Base-by-base conservation (phyloP, 2,888 invertebrate species). In the Nemoura dubitans region DNA sequence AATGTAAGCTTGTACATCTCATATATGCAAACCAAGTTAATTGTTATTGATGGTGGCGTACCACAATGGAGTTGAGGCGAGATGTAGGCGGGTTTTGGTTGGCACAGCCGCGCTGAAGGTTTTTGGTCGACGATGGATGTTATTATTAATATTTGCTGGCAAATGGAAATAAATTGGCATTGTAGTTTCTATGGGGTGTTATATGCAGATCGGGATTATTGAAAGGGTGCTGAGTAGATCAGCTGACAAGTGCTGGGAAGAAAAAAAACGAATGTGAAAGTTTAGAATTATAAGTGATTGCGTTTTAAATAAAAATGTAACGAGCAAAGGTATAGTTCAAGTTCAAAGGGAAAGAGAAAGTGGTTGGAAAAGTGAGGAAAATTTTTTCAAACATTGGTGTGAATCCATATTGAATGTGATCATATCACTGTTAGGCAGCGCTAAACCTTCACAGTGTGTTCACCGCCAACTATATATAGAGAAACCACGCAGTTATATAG, bases 111-210 rank as follows among this genome's bases (percentile, higher is more conserved):
- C 26, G 27, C 80, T 26, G 5, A 25, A 21, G n/a, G 21, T 14
- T 25, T 26, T 14, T 16, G 81, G 21, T 6, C 30, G 21, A 27
- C 27, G 78, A 29, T 81, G 81, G 28, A 30, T 81, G 29, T 59
- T 59, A 59, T 59, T 59, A 59, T 59, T 59, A 59, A 59, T 21
- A 21, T 59, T 59, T 59, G 29, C 30, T 36, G 36, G 36, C 30
- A 84, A 59, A 84, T 84, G 43, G 76, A 84, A 84, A 84, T 84
- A 84, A 76, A 84, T 84, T 28, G 59, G n/a, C 27, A 83, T 26
- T 42, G 83, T 83, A 42, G 42, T 43, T 59, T 3, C 36, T 3
- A 36, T 21, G 36, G 27, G 78, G 3, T 1, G 10, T 27, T 26
- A 6, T 78, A 78, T 78, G 78, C 78, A 78, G 78, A 78, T 78